A percentile compares a stretch with the other conserved stretches of the same genome.
These are phyloP conservation scores for Cottoperca gobio DNA, from an alignment of 2,797 vertebrate species.

Conservation along the genomic window DNA sequence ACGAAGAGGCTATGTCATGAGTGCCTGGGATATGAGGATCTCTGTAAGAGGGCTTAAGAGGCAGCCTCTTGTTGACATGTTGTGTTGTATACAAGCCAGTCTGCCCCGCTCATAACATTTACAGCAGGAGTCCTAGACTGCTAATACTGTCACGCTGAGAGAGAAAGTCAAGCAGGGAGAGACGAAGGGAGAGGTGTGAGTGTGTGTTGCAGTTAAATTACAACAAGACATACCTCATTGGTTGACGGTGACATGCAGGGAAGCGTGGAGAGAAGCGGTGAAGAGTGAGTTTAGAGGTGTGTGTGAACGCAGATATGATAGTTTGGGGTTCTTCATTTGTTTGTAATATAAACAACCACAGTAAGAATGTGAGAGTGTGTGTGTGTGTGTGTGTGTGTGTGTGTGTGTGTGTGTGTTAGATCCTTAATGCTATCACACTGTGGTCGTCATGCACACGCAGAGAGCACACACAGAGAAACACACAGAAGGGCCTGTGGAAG, in stretches of 20 bases:
- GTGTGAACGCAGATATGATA: neutral
- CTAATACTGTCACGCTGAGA: conserved; percentile 67
- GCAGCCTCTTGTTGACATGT: conserved; percentile 52
- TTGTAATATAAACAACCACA: conserved; percentile 52
- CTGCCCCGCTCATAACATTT: conserved; percentile 67
- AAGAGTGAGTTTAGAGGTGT: neutral
- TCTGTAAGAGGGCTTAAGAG: conserved; percentile 60
- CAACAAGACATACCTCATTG: conserved; percentile 24
- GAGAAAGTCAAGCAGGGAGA: conserved; percentile 54
- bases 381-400: neutral
- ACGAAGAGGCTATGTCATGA: conserved; percentile 48
- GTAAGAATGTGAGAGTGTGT: conserved; percentile 22
- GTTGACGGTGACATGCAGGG: conserved; percentile 15
- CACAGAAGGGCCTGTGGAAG: conserved; percentile 38
- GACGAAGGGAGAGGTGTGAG: conserved; percentile 2
- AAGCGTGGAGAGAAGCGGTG: neutral
- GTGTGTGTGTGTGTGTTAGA: conserved; percentile 1
- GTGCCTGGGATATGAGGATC: conserved; percentile 45
- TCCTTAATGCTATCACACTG: conserved; percentile 54
- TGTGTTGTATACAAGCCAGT: conserved; percentile 44
- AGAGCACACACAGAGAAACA: conserved; percentile 46
- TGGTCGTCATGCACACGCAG: conserved; percentile 30
- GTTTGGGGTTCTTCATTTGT: conserved; percentile 36
- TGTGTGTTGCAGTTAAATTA: conserved; percentile 31
- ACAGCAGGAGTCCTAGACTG: conserved; percentile 53